Percentiles rank a stretch among this genome's conserved stretches.
Evolutionary conservation across 2,797 vertebrate species (phyloP).

Genomic region (Percopsis omiscomaycus): DNA sequence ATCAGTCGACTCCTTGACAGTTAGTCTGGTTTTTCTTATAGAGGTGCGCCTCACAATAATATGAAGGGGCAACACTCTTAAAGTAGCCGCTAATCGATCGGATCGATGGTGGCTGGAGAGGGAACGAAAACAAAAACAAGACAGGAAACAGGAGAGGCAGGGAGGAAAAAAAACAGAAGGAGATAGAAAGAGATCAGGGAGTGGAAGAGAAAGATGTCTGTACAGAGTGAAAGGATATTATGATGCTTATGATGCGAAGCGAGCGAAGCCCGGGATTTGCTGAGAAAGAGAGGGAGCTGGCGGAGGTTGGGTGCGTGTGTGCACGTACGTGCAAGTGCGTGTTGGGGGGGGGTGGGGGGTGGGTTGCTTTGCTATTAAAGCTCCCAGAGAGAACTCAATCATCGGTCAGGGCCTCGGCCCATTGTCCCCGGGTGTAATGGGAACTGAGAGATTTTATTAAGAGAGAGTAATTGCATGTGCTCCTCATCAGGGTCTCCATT

Average conservation of each 20-base stretch:
- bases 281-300: background rate
- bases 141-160: conserved; percentile 5
- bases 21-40: conserved; percentile 34
- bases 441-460: conserved; percentile 85
- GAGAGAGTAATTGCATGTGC: conserved; percentile 82
- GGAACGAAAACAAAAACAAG: conserved; percentile 33
- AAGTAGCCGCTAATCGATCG: conserved; percentile 55
- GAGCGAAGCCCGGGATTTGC: conserved; percentile 28
- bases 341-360: conserved; percentile 22
- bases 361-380: conserved; percentile 67
- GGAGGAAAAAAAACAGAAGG: background rate
- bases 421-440: conserved; percentile 79
- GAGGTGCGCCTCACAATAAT: conserved; percentile 48
- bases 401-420: conserved; percentile 70
- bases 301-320: background rate
- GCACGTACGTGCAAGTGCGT: background rate
- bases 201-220: background rate
- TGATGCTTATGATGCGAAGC: conserved; percentile 42
- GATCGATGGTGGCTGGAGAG: conserved; percentile 45
- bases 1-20: conserved; percentile 51
- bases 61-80: conserved; percentile 49
- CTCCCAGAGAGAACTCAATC: conserved; percentile 79
- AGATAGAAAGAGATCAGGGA: background rate
- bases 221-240: conserved; percentile 26
- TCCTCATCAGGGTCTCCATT: conserved; percentile 80